These are phyloP conservation scores for Lanius ludovicianus DNA, from an alignment of 2,113 vertebrate genomes.

Conservation along the genomic window DNA sequence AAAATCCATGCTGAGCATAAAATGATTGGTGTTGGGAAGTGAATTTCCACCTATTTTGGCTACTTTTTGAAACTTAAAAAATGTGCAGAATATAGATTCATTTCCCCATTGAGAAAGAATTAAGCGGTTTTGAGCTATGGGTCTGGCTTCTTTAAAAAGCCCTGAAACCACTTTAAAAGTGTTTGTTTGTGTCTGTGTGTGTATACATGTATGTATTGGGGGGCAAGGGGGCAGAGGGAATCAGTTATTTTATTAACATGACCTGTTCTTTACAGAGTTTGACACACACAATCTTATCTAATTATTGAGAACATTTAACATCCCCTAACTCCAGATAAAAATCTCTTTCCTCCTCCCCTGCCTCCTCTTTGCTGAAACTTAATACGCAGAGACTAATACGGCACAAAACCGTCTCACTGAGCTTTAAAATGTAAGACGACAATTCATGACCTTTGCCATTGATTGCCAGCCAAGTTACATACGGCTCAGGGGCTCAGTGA, in stretches of 20 bases:
- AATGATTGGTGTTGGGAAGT: not conserved
- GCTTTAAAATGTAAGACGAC: constrained; percentile 36
- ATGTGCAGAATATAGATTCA: not conserved
- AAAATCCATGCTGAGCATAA: not conserved
- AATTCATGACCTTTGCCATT: constrained; percentile 40
- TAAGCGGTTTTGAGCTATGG: not conserved
- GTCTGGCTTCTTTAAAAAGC: not conserved
- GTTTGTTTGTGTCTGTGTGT: not conserved
- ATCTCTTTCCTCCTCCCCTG: not conserved
- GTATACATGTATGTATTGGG: not conserved
- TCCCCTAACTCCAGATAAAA: constrained; percentile 34
- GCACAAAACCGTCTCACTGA: constrained; percentile 21
- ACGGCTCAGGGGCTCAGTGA: not conserved
- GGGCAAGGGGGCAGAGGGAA: not conserved
- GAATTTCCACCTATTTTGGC: constrained; percentile 5
- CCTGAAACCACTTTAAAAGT: not conserved
- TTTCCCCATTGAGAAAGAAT: not conserved
- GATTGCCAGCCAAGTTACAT: constrained; percentile 54
- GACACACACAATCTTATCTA: constrained; percentile 15
- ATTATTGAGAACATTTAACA: constrained; percentile 40
- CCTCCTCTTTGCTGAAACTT: constrained; percentile 40
- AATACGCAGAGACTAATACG: constrained; percentile 26
- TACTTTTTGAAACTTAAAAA: constrained; percentile 4
- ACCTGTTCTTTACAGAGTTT: not conserved
- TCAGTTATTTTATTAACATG: not conserved